Evolutionary conservation across 2,113 vertebrate species (phyloP).

Genomic region (Aythya baeri): DNA sequence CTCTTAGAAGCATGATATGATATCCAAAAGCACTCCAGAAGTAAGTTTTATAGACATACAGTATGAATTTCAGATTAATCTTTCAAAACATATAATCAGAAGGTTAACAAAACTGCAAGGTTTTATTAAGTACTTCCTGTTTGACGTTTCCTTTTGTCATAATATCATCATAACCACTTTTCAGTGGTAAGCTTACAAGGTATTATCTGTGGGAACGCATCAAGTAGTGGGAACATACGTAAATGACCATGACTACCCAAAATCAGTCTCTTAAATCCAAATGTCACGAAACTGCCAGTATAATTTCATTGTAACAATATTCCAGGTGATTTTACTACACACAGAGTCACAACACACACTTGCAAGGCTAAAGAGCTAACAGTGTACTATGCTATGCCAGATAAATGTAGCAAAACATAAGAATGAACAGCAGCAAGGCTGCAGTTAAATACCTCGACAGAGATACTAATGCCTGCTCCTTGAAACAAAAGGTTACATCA

Average conservation of each 20-base stretch:
- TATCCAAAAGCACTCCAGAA: not conserved
- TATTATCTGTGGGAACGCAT: not conserved
- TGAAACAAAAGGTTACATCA: not conserved
- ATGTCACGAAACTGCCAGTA: not conserved
- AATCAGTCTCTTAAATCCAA: not conserved
- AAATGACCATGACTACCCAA: not conserved
- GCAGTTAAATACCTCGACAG: not conserved
- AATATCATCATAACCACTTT: not conserved
- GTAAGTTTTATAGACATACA: not conserved
- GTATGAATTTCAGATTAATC: not conserved
- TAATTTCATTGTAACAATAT: not conserved
- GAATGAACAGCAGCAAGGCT: accelerated
- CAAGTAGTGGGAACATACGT: not conserved
- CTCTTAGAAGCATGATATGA: not conserved
- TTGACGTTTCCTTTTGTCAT: not conserved
- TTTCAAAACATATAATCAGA: not conserved
- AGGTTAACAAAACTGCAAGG: not conserved
- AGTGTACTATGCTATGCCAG: accelerated
- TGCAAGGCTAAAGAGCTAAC: not conserved
- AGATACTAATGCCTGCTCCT: not conserved
- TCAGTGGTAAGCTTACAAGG: not conserved
- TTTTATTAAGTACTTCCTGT: not conserved
- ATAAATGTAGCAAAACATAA: not conserved
- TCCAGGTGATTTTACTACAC: not conserved
- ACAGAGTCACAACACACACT: not conserved